Conservation (phyloP, 2,113 vertebrate genomes). For the Pyxicephalus adspersus region DNA sequence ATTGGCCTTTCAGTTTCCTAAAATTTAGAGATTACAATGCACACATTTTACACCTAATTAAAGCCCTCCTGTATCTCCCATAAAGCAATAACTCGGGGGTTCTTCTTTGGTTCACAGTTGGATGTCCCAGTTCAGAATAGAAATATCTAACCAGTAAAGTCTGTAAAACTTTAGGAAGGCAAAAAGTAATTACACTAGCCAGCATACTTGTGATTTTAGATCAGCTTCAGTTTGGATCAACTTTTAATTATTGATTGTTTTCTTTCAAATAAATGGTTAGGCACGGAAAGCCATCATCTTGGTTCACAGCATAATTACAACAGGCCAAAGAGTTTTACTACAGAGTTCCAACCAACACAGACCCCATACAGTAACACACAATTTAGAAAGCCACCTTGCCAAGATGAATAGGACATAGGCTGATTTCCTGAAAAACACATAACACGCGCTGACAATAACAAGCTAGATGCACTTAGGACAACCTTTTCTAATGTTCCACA, state of each 20-base stretch:
- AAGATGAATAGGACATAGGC: constrained; percentile 24
- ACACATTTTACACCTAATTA: too few relatives aligned
- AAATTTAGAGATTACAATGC: too few relatives aligned
- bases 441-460: constrained; percentile 22
- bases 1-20: too few relatives aligned
- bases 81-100: too few relatives aligned
- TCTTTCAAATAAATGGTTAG: background rate
- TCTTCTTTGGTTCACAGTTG: too few relatives aligned
- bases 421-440: constrained; percentile 2
- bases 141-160: too few relatives aligned
- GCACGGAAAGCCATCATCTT: background rate
- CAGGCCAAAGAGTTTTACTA: background rate
- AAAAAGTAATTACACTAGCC: too few relatives aligned
- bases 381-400: constrained; percentile 8
- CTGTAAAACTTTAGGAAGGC: too few relatives aligned
- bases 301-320: background rate
- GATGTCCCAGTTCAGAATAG: too few relatives aligned
- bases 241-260: background rate
- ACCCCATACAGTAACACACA: background rate
- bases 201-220: too few relatives aligned
- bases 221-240: too few relatives aligned
- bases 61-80: too few relatives aligned
- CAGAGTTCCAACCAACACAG: background rate
- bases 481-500: background rate
- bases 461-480: constrained; percentile 7